Base-by-base conservation (phyloP, 2,888 invertebrate species). In the Eupeodes latifasciatus region DNA sequence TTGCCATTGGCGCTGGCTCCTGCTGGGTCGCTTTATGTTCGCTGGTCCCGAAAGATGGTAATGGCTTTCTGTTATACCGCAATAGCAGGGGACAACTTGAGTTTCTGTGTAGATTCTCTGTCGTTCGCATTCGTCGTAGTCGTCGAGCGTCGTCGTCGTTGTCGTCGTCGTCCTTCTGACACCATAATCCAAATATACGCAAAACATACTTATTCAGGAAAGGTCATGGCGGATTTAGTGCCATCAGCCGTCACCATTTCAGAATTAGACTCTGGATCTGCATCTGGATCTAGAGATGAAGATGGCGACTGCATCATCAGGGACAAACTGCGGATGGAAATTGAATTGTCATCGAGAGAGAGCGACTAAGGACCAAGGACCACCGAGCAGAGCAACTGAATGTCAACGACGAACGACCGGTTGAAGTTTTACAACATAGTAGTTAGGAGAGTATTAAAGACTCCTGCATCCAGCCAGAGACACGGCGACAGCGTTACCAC, bases 181-280 rank as follows among this genome's bases (percentile, higher is more conserved):
- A 61, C 67, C 66, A 59, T 71, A 67, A 69, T 69, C 66, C 57
- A 55, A 51, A 67, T 69, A 67, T 51, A 78, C 49, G 57, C 59
- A 64, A 55, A 57, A 77, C 77, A 77, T 57, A 66, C 66, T 64
- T 27, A 67, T 75, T 67, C 67, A 44, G 76, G 62, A 62, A 76
- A 76, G 75, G 81, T 76, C 76, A 81, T 75, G 62, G 55, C 16
- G 81, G 81, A 81, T 69, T 81, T 69, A 81, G 78, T 81, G 53
- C 61, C 81, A 76, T 69, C 61, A 51, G 47, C 51, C 71, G 19
- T 55, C 71, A 55, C 71, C 55, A 67, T 5, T n/a, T 44, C 34
- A 53, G n/a, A 44, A 34, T 82, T 64, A 44, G 67, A 36, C 59
- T 64, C 16, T 16, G 55, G 19, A 55, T 9, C 19, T 55, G 55